phyloP scores from a whole-genome alignment of 2,888 invertebrate genomes.

The Hedya salicella region DNA sequence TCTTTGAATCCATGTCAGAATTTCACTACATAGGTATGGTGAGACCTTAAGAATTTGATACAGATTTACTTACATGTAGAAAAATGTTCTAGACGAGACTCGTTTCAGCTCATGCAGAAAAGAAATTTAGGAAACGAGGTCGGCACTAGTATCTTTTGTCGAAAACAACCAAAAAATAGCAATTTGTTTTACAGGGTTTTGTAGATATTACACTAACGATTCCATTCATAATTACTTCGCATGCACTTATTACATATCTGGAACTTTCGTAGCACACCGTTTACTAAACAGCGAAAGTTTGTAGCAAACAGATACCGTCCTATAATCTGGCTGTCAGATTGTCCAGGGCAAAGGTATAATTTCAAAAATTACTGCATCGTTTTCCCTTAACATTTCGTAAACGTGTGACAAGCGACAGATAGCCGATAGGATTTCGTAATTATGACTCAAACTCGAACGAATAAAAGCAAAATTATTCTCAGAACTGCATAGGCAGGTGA shows the following conservation, averaged over 20 bases:
- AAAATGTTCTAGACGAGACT: no score
- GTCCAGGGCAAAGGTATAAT: constrained; percentile 29
- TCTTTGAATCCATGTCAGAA: no score
- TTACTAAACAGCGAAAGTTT: constrained; percentile 21
- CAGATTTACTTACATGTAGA: no score
- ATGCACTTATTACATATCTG: background rate
- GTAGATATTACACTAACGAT: no score
- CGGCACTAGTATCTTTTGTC: no score
- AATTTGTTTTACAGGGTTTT: background rate
- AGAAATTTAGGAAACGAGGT: no score
- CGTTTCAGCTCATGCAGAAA: no score
- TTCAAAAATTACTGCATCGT: constrained; percentile 35
- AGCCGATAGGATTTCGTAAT: constrained; percentile 24
- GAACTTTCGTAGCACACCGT: constrained; percentile 10
- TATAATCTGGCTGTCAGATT: constrained; percentile 36
- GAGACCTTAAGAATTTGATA: no score
- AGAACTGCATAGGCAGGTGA: constrained; percentile 29
- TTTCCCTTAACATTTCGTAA: constrained; percentile 33
- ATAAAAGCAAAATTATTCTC: constrained; percentile 13
- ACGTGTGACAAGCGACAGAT: constrained; percentile 22
- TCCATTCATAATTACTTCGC: background rate
- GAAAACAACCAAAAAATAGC: no score
- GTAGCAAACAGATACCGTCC: constrained; percentile 12
- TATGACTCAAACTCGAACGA: constrained; percentile 10
- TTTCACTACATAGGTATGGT: no score